These are phyloP conservation scores for Amorpha juglandis DNA, from an alignment of 2,888 invertebrate species.

Conservation along the genomic window DNA sequence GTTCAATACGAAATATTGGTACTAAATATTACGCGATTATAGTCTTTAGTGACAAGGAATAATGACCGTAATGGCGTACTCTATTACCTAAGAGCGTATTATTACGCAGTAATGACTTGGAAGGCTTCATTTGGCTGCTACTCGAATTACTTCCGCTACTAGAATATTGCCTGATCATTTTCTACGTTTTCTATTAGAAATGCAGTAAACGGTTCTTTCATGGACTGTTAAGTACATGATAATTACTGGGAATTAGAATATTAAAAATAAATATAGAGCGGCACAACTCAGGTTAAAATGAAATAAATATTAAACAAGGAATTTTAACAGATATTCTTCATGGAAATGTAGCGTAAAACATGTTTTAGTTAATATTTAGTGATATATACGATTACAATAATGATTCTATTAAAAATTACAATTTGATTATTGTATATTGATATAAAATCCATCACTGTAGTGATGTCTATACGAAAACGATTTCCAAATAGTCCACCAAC, in stretches of 20 bases:
- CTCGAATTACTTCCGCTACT: constrained; percentile 48
- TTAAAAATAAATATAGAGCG: neutral
- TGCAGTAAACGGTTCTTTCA: constrained; percentile 4
- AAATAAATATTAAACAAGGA: neutral
- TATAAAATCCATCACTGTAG: no score
- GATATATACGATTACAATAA: no score
- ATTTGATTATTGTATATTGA: no score
- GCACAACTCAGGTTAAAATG: neutral
- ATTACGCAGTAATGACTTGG: constrained; percentile 37
- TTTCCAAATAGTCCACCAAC: no score
- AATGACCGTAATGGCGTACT: constrained; percentile 16
- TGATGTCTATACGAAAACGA: no score
- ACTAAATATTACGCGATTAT: constrained; percentile 10
- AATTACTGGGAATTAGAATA: constrained; percentile 19
- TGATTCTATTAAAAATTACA: no score
- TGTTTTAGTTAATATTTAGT: no score
- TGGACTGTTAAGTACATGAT: neutral
- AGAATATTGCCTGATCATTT: constrained; percentile 18
- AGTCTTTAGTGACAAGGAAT: constrained; percentile 20
- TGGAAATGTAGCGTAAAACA: no score
- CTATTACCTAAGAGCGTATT: constrained; percentile 24
- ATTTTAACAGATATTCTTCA: no score
- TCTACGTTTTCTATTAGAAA: constrained; percentile 19
- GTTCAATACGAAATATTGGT: constrained; percentile 21
- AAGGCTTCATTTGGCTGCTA: constrained; percentile 43